phyloP scores from a whole-genome alignment of 2,113 vertebrate species.

The Calyptommatus sinebrachiatus region DNA sequence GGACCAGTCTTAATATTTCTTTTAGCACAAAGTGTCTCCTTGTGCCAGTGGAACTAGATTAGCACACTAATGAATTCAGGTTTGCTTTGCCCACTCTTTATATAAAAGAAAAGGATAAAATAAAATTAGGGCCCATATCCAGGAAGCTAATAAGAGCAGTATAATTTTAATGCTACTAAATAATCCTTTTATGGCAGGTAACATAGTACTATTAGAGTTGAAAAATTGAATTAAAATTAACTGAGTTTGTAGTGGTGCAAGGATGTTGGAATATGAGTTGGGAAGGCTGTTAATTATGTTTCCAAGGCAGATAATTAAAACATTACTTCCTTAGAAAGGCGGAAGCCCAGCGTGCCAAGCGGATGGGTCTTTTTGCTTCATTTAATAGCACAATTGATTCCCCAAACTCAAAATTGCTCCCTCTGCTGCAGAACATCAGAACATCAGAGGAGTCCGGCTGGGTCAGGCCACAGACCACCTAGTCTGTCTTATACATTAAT shows the following conservation, averaged over 20 bases:
- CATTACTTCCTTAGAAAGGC: constrained; percentile 51
- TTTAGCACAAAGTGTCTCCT: neutral
- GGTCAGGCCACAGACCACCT: neutral
- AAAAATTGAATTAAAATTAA: constrained; percentile 65
- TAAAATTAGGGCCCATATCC: constrained; percentile 38
- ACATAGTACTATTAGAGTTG: constrained; percentile 58
- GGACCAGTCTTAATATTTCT: neutral
- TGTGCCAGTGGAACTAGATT: constrained; percentile 35
- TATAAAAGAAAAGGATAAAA: neutral
- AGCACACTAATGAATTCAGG: constrained; percentile 48
- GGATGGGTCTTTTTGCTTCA: constrained; percentile 2
- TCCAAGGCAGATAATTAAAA: constrained; percentile 62
- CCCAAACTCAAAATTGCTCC: constrained; percentile 14
- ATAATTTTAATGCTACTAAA: constrained; percentile 69
- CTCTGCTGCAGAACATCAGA: neutral
- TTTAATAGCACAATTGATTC: neutral
- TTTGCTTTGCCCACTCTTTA: constrained; percentile 41
- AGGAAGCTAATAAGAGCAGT: constrained; percentile 54
- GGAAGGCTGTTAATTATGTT: constrained; percentile 62
- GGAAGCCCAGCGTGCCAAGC: constrained; percentile 27
- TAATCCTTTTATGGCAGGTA: constrained; percentile 59
- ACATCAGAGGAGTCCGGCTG: constrained; percentile 4
- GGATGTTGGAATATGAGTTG: constrained; percentile 49
- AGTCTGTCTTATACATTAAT: neutral
- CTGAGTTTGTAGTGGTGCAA: constrained; percentile 58